phyloP scores from a whole-genome alignment of 2,797 vertebrate species.

The Hippocampus kuda region DNA sequence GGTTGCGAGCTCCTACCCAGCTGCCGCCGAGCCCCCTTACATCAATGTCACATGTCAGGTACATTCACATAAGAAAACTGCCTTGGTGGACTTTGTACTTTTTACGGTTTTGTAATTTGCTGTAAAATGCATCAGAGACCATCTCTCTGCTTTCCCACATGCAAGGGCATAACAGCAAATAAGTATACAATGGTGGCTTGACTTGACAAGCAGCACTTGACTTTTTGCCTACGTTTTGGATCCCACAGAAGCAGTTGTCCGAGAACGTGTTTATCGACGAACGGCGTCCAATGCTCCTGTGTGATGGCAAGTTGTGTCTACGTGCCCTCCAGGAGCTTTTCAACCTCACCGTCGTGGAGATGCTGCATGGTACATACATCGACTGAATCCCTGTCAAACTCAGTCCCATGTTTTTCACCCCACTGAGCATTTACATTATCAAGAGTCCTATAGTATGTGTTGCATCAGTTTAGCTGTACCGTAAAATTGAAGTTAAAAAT shows the following conservation, averaged over 20 bases:
- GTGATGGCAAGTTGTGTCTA: conserved; percentile 78
- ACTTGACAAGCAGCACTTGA: neutral
- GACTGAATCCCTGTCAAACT: neutral
- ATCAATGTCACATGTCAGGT: conserved; percentile 88
- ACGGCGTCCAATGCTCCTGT: conserved; percentile 77
- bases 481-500: too few species aligned
- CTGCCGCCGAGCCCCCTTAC: conserved; percentile 72
- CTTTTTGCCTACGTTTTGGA: neutral
- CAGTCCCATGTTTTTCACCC: neutral
- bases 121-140: too few species aligned
- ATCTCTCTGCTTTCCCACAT: too few species aligned
- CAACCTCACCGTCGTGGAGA: conserved; percentile 76
- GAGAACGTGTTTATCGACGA: conserved; percentile 76
- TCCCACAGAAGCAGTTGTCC: conserved; percentile 72
- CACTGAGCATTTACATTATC: neutral
- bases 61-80: conserved; percentile 24
- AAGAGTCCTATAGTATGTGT: neutral
- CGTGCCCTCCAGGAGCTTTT: conserved; percentile 77
- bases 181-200: too few species aligned
- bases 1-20: conserved; percentile 63
- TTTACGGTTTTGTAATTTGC: neutral
- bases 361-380: conserved; percentile 80
- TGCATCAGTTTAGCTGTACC: too few species aligned
- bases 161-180: too few species aligned
- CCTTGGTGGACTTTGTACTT: neutral